Base-by-base conservation (phyloP, 2,888 invertebrate genomes). In the Cinara cedri region DNA sequence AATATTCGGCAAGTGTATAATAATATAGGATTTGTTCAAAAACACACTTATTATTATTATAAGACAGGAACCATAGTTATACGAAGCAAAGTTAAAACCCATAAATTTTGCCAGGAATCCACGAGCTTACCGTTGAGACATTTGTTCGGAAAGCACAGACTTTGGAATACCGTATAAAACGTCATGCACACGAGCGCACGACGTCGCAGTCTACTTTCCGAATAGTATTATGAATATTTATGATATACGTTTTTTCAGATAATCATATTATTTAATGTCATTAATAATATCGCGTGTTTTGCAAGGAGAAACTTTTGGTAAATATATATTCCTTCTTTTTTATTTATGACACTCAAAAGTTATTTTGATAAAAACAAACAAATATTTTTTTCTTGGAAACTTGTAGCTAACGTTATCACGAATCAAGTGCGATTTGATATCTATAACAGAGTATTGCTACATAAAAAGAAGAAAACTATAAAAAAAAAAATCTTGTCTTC, bases 91-190 rank as follows among this genome's bases (percentile, higher is more conserved):
- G 76, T 76, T 42, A 63, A 76, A 26, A 19, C 76, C 46, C 66
- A 57, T 76, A 76, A 76, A 76, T 76, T 76, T 46, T n/a, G 75
- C 26, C 46, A n/a, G 55, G 14, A 76, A 68, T 66, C 66, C 66
- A n/a, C 54, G 65, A 57, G 21, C 55, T 51, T 54, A 42, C 19
- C n/a, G 42, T 55, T 54, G 46, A 49, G 76, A 44, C 66, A 57
- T 76, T 76, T 76, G 66, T 76, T 76, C 66, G 14, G 10, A 76
- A 68, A 66, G 66, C 76, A 57, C 76, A 66, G n/a, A 57, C 55
- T 68, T 76, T 19, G 24, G 55, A 26, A 66, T 66, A 57, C 66
- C 55, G 65, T 75, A n/a, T n/a, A 54, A 75, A 75, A 65, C n/a
- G 75, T 65, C 75, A 75, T 75, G 65, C 51, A 75, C 75, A 74